These are phyloP conservation scores for Augochlorella aurata DNA, from an alignment of 2,888 invertebrate genomes.

Conservation along the genomic window DNA sequence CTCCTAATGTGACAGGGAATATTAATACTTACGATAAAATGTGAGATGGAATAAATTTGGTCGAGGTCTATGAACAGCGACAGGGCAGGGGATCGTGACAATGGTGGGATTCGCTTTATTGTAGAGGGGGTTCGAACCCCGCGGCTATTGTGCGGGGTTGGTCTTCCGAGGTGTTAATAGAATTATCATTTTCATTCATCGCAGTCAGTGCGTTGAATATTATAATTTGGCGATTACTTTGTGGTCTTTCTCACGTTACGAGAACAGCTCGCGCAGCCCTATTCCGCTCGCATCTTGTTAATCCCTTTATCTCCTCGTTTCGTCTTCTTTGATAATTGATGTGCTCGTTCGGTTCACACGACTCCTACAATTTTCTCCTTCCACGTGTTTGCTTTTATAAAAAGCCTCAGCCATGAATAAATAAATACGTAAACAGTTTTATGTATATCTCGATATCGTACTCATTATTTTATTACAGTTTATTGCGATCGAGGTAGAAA, in stretches of 20 bases:
- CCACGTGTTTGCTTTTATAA: no score
- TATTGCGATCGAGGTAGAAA: no score
- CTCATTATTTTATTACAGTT: no score
- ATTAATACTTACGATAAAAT: slow-evolving; percentile 10
- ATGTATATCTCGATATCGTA: no score
- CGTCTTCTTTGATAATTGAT: background rate
- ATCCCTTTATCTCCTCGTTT: background rate
- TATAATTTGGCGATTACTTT: background rate
- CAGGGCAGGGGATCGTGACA: background rate
- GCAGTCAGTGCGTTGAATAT: background rate
- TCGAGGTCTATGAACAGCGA: background rate
- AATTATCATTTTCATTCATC: slow-evolving; percentile 10
- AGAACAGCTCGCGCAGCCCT: background rate
- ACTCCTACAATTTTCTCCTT: no score
- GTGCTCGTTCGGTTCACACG: no score
- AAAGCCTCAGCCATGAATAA: no score
- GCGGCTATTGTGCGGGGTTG: background rate
- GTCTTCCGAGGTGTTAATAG: slow-evolving; percentile 8
- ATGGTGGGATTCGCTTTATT: background rate
- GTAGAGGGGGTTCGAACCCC: background rate
- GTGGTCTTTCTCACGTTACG: background rate
- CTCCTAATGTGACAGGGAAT: no score
- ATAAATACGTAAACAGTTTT: no score
- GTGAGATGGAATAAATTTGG: background rate
- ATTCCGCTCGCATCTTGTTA: background rate